phyloP scores from a whole-genome alignment of 1,140 invertebrate species.

The Sinella curviseta region DNA sequence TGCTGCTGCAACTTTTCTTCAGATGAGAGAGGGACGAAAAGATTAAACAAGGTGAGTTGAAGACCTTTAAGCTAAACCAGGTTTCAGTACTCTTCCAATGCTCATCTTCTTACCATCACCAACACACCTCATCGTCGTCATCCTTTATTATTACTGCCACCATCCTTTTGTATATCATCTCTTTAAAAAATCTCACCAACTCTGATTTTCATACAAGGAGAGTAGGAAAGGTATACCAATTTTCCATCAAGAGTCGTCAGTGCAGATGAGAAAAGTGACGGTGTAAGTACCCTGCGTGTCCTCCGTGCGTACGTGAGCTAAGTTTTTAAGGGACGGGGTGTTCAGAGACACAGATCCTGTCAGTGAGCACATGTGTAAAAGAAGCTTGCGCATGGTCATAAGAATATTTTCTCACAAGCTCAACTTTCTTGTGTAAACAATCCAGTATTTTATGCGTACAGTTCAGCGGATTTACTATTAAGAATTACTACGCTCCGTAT shows the following conservation, averaged over 20 bases:
- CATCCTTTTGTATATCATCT: conserved; percentile 13
- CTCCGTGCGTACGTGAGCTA: neutral
- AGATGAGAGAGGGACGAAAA: conserved; percentile 11
- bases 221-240: neutral
- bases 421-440: too few relatives aligned
- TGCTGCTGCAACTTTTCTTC: neutral
- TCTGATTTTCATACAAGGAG: neutral
- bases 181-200: neutral
- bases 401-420: neutral
- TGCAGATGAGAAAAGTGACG: conserved; percentile 5
- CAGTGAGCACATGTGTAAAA: neutral
- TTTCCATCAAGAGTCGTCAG: neutral
- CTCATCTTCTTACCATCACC: neutral
- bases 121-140: too few relatives aligned
- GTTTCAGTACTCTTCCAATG: conserved; percentile 24
- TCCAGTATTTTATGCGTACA: too few relatives aligned
- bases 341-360: neutral
- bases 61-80: conserved; percentile 14
- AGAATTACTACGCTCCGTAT: neutral
- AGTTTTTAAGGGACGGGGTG: neutral
- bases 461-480: neutral
- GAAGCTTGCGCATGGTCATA: neutral
- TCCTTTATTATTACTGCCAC: too few relatives aligned
- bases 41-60: conserved; percentile 21
- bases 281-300: neutral